Evolutionary conservation across 2,797 vertebrate genomes (phyloP).

Genomic region (Geotrypetes seraphini): DNA sequence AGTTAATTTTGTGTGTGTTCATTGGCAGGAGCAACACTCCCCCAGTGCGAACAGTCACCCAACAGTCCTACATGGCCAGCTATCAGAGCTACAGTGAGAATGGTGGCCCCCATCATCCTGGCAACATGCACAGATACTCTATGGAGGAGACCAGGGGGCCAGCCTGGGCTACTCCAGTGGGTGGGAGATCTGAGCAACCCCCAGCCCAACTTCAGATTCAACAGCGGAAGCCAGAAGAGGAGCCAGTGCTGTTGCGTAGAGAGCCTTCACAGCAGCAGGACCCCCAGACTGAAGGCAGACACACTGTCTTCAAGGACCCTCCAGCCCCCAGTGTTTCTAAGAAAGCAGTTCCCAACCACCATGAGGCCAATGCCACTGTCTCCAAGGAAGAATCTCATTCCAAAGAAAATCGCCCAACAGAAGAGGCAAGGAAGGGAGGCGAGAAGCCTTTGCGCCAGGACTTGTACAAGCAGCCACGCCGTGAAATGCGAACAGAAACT

Average conservation of each 20-base stretch:
- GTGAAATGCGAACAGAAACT: conserved; percentile 82
- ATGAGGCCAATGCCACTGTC: conserved; percentile 40
- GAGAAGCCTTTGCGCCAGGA: conserved; percentile 29
- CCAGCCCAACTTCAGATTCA: background rate
- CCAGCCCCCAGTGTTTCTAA: conserved; percentile 21
- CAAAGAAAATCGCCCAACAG: conserved; percentile 37
- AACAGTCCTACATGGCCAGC: conserved; percentile 63
- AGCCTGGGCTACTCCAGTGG: conserved; percentile 47
- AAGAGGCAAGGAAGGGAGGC: conserved; percentile 38
- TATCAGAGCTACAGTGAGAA: conserved; percentile 48
- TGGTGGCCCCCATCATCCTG: conserved; percentile 28
- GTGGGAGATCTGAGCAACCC: background rate
- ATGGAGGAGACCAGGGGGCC: conserved; percentile 58
- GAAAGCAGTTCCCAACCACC: too few relatives aligned
- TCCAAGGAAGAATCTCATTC: conserved; percentile 54
- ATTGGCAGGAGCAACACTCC: conserved; percentile 74
- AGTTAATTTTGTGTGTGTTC: too few relatives aligned
- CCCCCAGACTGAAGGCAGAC: background rate
- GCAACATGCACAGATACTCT: conserved; percentile 50
- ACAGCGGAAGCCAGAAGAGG: background rate
- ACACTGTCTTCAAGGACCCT: background rate
- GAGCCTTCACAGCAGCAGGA: background rate
- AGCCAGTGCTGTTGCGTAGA: background rate
- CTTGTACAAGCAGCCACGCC: conserved; percentile 24
- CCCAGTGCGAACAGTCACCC: conserved; percentile 50